Conservation (phyloP, 2,888 invertebrate genomes). For the Leucophenga maculata region DNA sequence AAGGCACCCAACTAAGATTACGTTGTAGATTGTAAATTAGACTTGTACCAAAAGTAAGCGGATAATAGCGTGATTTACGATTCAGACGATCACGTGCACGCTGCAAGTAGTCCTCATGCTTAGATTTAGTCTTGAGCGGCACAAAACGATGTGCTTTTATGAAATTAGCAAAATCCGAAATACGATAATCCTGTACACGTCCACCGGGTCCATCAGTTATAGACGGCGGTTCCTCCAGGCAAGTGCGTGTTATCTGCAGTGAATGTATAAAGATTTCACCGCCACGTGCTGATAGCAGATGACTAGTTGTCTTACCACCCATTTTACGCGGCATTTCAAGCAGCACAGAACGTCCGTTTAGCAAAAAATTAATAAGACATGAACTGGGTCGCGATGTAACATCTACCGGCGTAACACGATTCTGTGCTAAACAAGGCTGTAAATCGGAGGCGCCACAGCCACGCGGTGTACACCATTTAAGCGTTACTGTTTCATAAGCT, state of each 20-base stretch:
- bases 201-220: slow-evolving; percentile 96
- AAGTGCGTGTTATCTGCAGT: slow-evolving; percentile 86
- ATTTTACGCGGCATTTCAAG: slow-evolving; percentile 91
- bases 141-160: slow-evolving; percentile 88
- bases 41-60: slow-evolving; percentile 90
- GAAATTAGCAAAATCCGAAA: slow-evolving; percentile 88
- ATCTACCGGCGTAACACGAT: slow-evolving; percentile 94
- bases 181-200: slow-evolving; percentile 90
- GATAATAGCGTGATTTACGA: slow-evolving; percentile 88
- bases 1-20: slow-evolving; percentile 87
- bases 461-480: slow-evolving; percentile 98
- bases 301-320: slow-evolving; percentile 91
- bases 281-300: slow-evolving; percentile 93
- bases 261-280: slow-evolving; percentile 97
- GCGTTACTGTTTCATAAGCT: slow-evolving; percentile 85
- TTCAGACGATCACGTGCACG: slow-evolving; percentile 81
- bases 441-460: slow-evolving; percentile 85
- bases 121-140: slow-evolving; percentile 77
- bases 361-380: slow-evolving; percentile 96
- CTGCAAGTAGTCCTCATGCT: slow-evolving; percentile 71
- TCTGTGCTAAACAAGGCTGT: slow-evolving; percentile 88
- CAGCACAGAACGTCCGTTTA: slow-evolving; percentile 93
- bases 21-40: slow-evolving; percentile 86
- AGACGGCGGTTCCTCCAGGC: slow-evolving; percentile 95
- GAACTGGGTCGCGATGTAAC: slow-evolving; percentile 97